These are phyloP conservation scores for Lophura nycthemera DNA, from an alignment of 2,113 vertebrate species.

Conservation along the genomic window DNA sequence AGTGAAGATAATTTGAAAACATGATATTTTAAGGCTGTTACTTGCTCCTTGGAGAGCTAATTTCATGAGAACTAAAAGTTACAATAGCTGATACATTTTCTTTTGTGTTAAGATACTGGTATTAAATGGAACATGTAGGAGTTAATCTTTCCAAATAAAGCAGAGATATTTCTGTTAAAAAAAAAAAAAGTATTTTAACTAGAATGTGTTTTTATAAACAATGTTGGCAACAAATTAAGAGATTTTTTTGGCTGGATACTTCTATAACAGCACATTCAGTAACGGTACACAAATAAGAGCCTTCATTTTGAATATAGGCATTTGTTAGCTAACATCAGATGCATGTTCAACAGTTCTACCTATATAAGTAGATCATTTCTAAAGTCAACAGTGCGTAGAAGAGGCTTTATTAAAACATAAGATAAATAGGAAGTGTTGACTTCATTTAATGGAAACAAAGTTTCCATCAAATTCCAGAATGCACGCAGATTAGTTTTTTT, in stretches of 20 bases:
- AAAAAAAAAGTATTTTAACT: background rate
- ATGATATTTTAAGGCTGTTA: background rate
- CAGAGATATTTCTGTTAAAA: background rate
- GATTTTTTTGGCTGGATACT: background rate
- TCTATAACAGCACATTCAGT: background rate
- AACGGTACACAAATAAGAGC: background rate
- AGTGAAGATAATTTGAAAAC: background rate
- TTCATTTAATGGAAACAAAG: background rate
- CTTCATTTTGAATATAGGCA: background rate
- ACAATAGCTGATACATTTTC: background rate
- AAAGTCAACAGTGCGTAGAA: background rate
- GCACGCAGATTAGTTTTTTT: background rate
- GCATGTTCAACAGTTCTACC: background rate
- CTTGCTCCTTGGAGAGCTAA: background rate
- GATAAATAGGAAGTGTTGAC: background rate
- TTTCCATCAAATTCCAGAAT: slow-evolving; percentile 1
- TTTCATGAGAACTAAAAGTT: background rate
- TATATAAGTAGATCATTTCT: background rate
- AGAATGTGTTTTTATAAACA: background rate
- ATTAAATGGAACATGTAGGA: background rate
- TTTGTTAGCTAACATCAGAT: background rate
- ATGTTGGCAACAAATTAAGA: background rate
- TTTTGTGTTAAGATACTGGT: background rate
- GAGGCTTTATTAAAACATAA: background rate
- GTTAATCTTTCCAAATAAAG: background rate